Base-by-base conservation (phyloP, 1,140 invertebrate species). In the Drosophila athabasca region DNA sequence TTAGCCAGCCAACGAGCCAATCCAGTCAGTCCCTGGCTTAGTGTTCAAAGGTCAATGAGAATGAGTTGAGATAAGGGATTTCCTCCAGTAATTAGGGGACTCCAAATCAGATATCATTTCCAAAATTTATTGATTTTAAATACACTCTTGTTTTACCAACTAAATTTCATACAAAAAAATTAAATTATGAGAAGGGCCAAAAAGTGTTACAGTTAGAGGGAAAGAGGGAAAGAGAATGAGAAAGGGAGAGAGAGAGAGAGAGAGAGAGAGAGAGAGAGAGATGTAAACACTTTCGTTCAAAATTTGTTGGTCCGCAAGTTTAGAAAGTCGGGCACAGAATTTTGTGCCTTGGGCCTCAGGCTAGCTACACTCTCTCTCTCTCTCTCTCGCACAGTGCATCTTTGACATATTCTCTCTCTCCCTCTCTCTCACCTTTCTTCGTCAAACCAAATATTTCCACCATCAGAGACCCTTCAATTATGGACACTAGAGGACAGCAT, bases 301-400 rank as follows among this genome's bases (percentile, higher is more conserved):
- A 75, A 65, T 69, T 60, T 59, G 54, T 59, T 70, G 9, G 54
- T 64, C 59, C 54, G 54, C 67, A 70, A 70, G 44, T 65, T 75
- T 11, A 13, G 0, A 6, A 24, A 39, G 8, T 39, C 35, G 35
- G 11, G 35, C 35, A 11, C 9, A 48, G 59, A 74, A 74, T 54
- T 68, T 41, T n/a, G n/a, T 24, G 50, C 22, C 22, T 59, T 70
- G 8, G 39, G 64, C 66, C 54, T 59, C 66, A 70, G 70, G 39
- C 59, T 74, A 9, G 0, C 8, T 11, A 3, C 11, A 11, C 3
- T 35, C 31, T 9, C 31, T 35, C 6, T 29, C 6, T 29, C 6
- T 26, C 6, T 6, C 26, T 26, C 26, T 26, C 26, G 6, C 6
- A 26, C 26, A 6, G 6, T 0, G 6, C 26, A 26, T 26, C 22